Percentiles rank a stretch among this genome's conserved stretches.
phyloP scores from a whole-genome alignment of 1,140 invertebrate species.

The Saccostrea cuccullata region DNA sequence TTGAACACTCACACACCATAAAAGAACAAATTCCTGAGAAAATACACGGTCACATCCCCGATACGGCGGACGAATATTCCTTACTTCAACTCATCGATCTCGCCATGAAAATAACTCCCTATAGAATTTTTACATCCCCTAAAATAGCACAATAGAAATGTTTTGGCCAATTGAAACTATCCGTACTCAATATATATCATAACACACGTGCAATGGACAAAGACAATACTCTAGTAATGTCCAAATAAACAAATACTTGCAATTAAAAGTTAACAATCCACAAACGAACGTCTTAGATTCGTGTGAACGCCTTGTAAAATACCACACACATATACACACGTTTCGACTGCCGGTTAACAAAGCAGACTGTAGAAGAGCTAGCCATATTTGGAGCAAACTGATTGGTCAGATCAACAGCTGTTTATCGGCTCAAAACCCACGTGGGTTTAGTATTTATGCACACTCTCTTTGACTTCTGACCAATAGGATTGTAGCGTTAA shows the following conservation, averaged over 20 bases:
- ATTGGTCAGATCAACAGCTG: conserved; percentile 61
- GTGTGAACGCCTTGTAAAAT: conserved; percentile 61
- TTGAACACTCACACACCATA: not conserved
- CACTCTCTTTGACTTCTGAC: conserved; percentile 47
- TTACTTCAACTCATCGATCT: not conserved
- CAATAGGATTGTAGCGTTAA: conserved; percentile 38
- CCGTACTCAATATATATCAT: conserved; percentile 17
- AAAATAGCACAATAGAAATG: conserved; percentile 20
- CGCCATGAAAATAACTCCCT: conserved; percentile 10
- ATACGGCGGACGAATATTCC: conserved; percentile 17
- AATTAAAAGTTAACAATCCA: conserved; percentile 33
- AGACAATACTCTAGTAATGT: not conserved
- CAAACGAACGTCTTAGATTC: conserved; percentile 44
- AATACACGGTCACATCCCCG: not conserved
- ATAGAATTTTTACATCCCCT: conserved; percentile 22
- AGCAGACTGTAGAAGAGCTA: conserved; percentile 70
- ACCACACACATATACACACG: conserved; percentile 67
- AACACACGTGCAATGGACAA: conserved; percentile 22
- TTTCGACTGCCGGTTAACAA: conserved; percentile 66
- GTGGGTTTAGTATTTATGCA: conserved; percentile 56
- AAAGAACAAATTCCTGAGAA: not conserved
- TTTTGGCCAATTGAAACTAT: not conserved
- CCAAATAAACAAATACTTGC: conserved; percentile 20
- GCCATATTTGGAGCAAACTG: conserved; percentile 69
- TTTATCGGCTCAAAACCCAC: conserved; percentile 48